Conservation (phyloP, 1,140 invertebrate genomes). For the Augochlora pura region DNA sequence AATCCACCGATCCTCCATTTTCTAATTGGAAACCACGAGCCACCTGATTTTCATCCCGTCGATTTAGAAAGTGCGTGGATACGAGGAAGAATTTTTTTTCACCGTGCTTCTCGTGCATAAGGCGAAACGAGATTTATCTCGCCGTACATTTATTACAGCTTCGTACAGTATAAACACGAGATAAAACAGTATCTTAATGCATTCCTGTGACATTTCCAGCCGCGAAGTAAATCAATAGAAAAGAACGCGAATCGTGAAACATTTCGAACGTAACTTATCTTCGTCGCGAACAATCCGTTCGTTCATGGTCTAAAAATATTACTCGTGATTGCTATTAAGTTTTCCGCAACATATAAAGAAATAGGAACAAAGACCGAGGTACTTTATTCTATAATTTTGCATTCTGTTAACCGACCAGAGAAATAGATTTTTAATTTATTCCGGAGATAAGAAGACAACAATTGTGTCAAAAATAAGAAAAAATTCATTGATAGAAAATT, state of each 20-base stretch:
- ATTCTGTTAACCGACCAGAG: neutral
- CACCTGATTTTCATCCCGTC: neutral
- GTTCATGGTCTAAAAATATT: neutral
- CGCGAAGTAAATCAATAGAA: neutral
- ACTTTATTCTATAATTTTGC: neutral
- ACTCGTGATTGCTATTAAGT: neutral
- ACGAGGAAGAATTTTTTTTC: constrained; percentile 18
- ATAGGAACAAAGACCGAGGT: neutral
- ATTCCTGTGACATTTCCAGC: constrained; percentile 9
- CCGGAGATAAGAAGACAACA: too few relatives aligned
- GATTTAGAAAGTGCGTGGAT: constrained; percentile 19
- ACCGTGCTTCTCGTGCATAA: neutral
- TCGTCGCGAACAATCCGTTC: neutral
- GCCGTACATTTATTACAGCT: neutral
- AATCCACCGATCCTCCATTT: neutral
- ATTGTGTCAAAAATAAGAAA: too few relatives aligned
- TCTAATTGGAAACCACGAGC: too few relatives aligned
- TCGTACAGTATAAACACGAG: neutral
- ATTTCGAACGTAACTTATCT: neutral
- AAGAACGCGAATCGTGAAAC: neutral
- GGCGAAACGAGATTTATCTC: neutral
- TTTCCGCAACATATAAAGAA: neutral
- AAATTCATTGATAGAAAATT: too few relatives aligned
- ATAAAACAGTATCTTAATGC: constrained; percentile 25
- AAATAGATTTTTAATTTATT: too few relatives aligned